Evolutionary conservation across 2,113 vertebrate genomes (phyloP), one percentile per base, ranked within the genome.

Genomic region (Vulpes ferrilata): DNA sequence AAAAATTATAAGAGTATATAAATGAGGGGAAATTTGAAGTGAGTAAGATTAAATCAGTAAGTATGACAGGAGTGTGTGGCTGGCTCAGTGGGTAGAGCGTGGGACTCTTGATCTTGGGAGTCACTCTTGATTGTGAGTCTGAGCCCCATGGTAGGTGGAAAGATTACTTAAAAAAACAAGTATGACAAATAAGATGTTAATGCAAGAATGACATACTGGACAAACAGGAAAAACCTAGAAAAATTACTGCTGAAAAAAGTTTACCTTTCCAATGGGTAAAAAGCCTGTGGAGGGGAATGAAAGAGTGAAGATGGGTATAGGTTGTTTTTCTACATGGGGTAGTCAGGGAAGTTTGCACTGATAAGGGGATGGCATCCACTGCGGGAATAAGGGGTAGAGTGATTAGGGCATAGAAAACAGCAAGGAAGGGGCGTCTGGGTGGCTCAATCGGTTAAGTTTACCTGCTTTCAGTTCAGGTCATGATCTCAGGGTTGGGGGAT

Each of bases 151-250:
- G 15, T 16, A 43, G 23, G 38, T 12, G 7, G 12, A 76, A 23
- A 74, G 38, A 48, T 48, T 76, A 27, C 38, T 76, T 76, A 15
- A 48, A 69, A 38, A 43, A 74, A 2, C 7, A 15, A 43, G 11
- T 74, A 43, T 74, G 71, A 48, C 73, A 23, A 76, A 38, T 15
- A 55, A 86, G 32, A 48, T 23, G 51, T 23, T 22, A 84, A n/a
- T 35, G 4, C 17, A 79, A 92, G 23, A 32, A 35, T 25, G 35
- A 78, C 53, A 38, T 30, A 62, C 13, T 62, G 25, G 57, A 69
- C 35, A 74, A 80, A n/a, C 27, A 85, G 53, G 92, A 8, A 95
- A 80, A 94, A 91, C 79, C 65, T 86, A 78, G 51, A 95, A 94
- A 65, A 85, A 85, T 17, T 4, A 73, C 3, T 57, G 35, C 55